Evolutionary conservation across 2,888 invertebrate genomes (phyloP), one percentile per base, ranked within the genome.

Genomic region (Sceliomorpha sp.): DNA sequence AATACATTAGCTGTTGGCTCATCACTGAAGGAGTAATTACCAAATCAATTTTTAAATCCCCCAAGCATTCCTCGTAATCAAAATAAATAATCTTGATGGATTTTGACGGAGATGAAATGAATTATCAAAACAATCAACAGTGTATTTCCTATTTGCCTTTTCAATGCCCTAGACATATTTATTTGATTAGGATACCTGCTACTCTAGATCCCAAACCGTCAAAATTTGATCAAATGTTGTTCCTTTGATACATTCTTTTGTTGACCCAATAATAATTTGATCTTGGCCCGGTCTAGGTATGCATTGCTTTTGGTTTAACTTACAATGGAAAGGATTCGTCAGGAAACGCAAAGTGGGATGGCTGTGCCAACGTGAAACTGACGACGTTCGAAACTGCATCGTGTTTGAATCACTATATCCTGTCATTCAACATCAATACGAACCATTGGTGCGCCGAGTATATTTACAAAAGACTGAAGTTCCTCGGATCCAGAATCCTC

Each of bases 371-470:
- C 87, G 94, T 98, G 0, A 93, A 95, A 80, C 89, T 98, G n/a
- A 83, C 89, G 17, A 89, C 93, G 0, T 95, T 96, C 82, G 98
- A 98, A 89, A 92, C 92, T 27, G 94, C 96, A 1, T 93, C 93
- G 7, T 94, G 94, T 71, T 96, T 97, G 89, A 93, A 94, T 63
- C 94, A 96, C 80, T 95, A 97, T 84, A 96, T 99, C 36, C 91
- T 92, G 62, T 95, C 97, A 31, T 99, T 99, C 89, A 99, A 99
- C 88, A 95, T 94, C 64, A 98, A 98, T 88, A 99, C 99, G 0
- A 99, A 99, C 89, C 91, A 93, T 50, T 99, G 98, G 94, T 95
- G 97, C 58, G 94, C 94, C 0, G 95, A 96, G 89, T 98, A 99
- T 86, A 90, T 99, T 13, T 99, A 97, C 90, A 98, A 98, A 86